phyloP scores from a whole-genome alignment of 2,888 invertebrate genomes.

The Thelaira solivaga region DNA sequence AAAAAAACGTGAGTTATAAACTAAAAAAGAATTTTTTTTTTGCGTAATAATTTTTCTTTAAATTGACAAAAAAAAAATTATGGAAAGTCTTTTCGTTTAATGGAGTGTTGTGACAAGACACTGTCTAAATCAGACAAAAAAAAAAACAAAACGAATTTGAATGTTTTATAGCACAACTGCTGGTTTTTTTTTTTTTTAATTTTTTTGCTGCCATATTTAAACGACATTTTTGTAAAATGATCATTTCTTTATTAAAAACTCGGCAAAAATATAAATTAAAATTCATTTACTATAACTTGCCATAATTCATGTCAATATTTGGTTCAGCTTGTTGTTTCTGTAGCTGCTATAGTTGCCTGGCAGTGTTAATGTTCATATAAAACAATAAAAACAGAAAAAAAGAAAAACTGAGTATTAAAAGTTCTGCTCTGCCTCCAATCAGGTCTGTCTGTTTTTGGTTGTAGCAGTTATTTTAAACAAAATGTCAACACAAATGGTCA shows the following conservation, averaged over 20 bases:
- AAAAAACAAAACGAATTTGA: not conserved
- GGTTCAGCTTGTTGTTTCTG: constrained; percentile 53
- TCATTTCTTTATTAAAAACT: constrained; percentile 49
- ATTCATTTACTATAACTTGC: constrained; percentile 60
- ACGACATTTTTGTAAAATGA: constrained; percentile 31
- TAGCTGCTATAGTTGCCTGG: not conserved
- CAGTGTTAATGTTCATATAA: constrained; percentile 15
- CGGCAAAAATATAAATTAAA: constrained; percentile 44
- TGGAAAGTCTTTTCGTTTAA: not conserved
- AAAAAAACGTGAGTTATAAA: constrained; percentile 31
- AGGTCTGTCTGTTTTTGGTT: constrained; percentile 33
- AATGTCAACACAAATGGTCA: constrained; percentile 63
- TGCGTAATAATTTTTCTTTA: not conserved
- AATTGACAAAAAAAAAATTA: constrained; percentile 22
- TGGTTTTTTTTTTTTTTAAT: not conserved
- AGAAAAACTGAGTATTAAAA: not conserved
- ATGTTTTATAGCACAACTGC: not conserved
- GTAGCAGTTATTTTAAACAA: constrained; percentile 59
- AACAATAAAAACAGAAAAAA: too few relatives aligned
- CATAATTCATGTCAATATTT: constrained; percentile 66
- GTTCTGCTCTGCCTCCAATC: constrained; percentile 40
- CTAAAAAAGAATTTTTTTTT: not conserved
- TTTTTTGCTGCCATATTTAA: not conserved
- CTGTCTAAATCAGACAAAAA: not conserved
- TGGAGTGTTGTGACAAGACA: constrained; percentile 31